A percentile compares a stretch with the other conserved stretches of the same genome.
phyloP scores from a whole-genome alignment of 2,797 vertebrate species.

The Rhinoraja longicauda region DNA sequence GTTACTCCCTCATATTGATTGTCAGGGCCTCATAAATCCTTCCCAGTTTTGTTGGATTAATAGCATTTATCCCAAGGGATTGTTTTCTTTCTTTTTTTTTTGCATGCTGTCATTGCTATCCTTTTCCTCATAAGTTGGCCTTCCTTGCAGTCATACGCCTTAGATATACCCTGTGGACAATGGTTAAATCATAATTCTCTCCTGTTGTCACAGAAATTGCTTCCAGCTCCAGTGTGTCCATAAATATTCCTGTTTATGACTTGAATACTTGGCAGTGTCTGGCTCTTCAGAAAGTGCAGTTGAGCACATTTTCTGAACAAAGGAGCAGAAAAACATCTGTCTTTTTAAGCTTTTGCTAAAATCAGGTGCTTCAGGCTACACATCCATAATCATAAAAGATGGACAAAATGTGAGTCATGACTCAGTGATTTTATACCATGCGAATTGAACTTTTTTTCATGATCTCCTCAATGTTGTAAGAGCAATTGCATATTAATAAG shows the following conservation, averaged over 20 bases:
- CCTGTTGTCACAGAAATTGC: not conserved
- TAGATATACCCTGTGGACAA: not conserved
- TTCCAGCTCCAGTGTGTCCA: not conserved
- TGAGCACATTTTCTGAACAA: not conserved
- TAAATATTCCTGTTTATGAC: not conserved
- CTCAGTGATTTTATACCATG: not conserved
- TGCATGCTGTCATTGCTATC: not conserved
- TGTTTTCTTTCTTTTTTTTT: not conserved
- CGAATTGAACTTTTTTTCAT: not conserved
- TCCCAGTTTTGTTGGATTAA: not conserved
- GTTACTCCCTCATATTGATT: not conserved
- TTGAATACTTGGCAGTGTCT: not conserved
- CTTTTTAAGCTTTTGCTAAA: not conserved
- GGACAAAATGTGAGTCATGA: slow-evolving; percentile 7
- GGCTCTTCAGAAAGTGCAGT: not conserved
- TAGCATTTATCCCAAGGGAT: not conserved
- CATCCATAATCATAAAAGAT: not conserved
- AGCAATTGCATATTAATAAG: not conserved
- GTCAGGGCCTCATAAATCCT: not conserved
- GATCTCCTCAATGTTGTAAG: not conserved
- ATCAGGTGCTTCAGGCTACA: not conserved
- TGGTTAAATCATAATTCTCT: not conserved
- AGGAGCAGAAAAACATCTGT: not conserved
- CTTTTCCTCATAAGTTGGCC: not conserved
- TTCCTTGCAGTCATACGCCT: not conserved